Base-by-base conservation (phyloP, 2,113 vertebrate genomes). In the Orientallactaga bullata region DNA sequence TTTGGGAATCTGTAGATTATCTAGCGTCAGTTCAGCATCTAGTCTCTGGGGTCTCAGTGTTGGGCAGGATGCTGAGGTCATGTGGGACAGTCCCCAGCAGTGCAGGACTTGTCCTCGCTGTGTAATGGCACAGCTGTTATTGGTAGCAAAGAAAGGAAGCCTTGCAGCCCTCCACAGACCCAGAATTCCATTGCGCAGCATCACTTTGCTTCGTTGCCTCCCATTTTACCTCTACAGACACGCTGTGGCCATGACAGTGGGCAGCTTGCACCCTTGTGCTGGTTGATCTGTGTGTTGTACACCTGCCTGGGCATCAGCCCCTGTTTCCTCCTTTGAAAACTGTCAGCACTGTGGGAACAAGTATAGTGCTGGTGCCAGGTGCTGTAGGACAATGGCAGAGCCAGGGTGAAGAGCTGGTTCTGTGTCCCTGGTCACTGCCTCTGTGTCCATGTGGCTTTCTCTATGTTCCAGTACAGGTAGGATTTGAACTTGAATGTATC, bases 211-310 rank as follows among this genome's bases (percentile, higher is more conserved):
- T 35, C 1, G 0, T 58, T 28, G 26, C 23, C 81, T 81, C 23
- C 85, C 0, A 0, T 6, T 23, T 32, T 60, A 2, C 42, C 42
- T 82, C 12, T 26, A 5, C 51, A 55, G 61, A 86, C 23, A 71
- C 10, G 15, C 42, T 30, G 8, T 18, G 20, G 30, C 42, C 51
- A 15, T 17, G 20, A 30, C 0, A 0, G 18, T 0, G 3, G 20
- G 92, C 18, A 4, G 30, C 55, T 39, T 6, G 0, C 0, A 3
- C 21, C 68, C 28, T 63, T 8, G 7, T 13, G 0, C 0, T 5
- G 51, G 18, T 12, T 23, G 37, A 28, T 10, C 88, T 74, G 58
- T 17, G 2, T 32, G 47, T 4, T n/a, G n/a, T n/a, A 35, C 51
- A 16, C 12, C 68, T 35, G 81, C n/a, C 66, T 2, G 23, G 37